These are phyloP conservation scores for Tachina lurida DNA, from an alignment of 2,888 invertebrate species.

Conservation along the genomic window DNA sequence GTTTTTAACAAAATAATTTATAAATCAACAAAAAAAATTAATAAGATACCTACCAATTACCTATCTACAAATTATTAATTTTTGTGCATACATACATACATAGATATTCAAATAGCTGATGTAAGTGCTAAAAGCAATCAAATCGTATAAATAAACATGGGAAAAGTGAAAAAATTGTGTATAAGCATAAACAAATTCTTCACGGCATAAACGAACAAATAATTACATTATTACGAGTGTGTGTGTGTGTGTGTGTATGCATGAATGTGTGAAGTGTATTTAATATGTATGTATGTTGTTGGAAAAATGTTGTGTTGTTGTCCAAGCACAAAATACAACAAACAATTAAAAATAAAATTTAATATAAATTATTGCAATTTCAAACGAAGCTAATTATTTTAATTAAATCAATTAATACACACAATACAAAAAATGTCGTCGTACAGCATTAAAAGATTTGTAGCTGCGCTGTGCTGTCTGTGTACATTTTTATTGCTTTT, in stretches of 20 bases:
- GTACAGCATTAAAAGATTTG: constrained; percentile 17
- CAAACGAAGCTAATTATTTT: constrained; percentile 28
- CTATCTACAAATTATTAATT: constrained; percentile 29
- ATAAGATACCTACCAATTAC: constrained; percentile 5
- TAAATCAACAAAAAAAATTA: constrained; percentile 9
- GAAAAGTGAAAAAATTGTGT: not conserved
- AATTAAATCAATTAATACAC: constrained; percentile 51
- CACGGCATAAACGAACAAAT: not conserved
- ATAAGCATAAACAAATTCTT: not conserved
- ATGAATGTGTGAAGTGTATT: not conserved
- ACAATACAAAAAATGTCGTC: constrained; percentile 7
- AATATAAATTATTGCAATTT: not conserved
- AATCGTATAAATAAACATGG: not conserved
- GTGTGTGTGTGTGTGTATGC: not conserved
- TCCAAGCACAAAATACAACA: not conserved
- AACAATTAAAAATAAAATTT: not conserved
- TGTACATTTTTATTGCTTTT: not conserved
- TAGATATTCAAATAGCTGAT: not conserved
- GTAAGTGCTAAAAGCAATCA: not conserved
- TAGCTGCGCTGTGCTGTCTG: constrained; percentile 1
- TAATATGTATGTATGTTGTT: too few relatives aligned
- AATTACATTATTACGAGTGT: not conserved
- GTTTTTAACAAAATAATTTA: constrained; percentile 13
- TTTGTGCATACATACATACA: not conserved
- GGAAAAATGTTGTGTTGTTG: not conserved